phyloP scores from a whole-genome alignment of 35 echinoderm and acorn worm genomes.

The Acanthaster planci region DNA sequence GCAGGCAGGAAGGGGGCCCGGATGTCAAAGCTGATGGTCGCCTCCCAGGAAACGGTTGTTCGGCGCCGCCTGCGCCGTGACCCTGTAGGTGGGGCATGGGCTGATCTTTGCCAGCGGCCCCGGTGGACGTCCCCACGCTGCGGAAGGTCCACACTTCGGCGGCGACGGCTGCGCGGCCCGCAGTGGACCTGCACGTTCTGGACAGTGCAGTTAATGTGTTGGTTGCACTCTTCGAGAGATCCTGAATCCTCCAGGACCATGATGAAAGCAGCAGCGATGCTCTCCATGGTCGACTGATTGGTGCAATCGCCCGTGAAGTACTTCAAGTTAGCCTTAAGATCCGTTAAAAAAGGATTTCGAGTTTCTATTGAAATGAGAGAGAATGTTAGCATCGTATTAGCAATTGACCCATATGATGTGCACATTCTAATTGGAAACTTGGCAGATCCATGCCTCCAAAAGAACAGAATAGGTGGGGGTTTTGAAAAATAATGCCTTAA shows the following conservation, averaged over 20 bases:
- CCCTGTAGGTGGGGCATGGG: not conserved
- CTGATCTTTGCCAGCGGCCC: not conserved
- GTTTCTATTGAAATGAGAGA: not conserved
- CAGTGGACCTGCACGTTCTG: slow-evolving; percentile 35
- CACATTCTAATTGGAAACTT: too few species aligned
- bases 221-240: not conserved
- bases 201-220: slow-evolving; percentile 28
- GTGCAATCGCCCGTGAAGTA: slow-evolving; percentile 40
- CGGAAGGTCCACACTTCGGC: not conserved
- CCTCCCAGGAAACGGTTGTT: not conserved
- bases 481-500: too few species aligned
- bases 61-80: not conserved
- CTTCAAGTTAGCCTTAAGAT: slow-evolving; percentile 15
- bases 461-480: too few species aligned
- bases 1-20: not conserved
- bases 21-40: slow-evolving; percentile 32
- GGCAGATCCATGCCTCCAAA: too few species aligned
- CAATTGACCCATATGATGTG: too few species aligned
- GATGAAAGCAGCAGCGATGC: slow-evolving; percentile 35
- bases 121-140: not conserved
- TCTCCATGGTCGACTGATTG: not conserved
- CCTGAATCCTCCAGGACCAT: not conserved
- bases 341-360: not conserved
- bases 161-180: not conserved
- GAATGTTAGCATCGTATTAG: too few species aligned